Evolutionary conservation across 2,797 vertebrate genomes (phyloP), one percentile per base, ranked within the genome.

Genomic region (Sciurus vulgaris): DNA sequence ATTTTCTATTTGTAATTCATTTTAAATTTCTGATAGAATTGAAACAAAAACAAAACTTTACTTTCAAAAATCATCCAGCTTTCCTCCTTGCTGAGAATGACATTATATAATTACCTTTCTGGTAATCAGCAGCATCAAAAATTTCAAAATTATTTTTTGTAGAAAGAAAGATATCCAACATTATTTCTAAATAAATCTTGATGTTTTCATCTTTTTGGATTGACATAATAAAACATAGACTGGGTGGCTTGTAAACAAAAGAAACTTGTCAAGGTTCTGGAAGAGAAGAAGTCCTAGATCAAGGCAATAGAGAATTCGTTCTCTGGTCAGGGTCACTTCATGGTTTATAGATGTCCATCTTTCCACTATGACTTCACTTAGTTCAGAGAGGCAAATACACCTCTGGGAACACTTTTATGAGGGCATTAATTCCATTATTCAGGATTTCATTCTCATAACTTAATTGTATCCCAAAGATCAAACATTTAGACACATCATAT

Each of bases 91-190:
- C 59, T 74, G 28, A 70, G 2, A 67, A 69, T 63, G 41, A 38
- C 10, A 13, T 69, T 84, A 59, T 49, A 30, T 15, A 79, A 38
- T 65, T 86, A 69, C 17, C 73, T 87, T 81, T 18, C 65, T 84
- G 1, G 61, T 67, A 56, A 73, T 49, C 13, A 79, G 33, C 1
- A 74, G 54, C 49, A 92, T 35, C 20, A 81, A 47, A 54, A 76
- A 41, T 89, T 56, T 44, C 94, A 70, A 83, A 94, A 88, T 73
- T 41, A 69, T 76, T 96, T 44, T 86, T 67, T 18, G 28, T n/a
- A 88, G 28, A 28, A 89, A 76, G 20, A 84, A 54, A 86, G 26
- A 17, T 44, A 30, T 9, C 28, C 49, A 86, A 38, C 2, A 51
- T 51, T 79, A 72, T 70, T 5, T 67, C 78, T 78, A 74, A 86